Evolutionary conservation across 2,888 invertebrate genomes (phyloP), one percentile per base, ranked within the genome.

Genomic region (Drosophila sordidapex): DNA sequence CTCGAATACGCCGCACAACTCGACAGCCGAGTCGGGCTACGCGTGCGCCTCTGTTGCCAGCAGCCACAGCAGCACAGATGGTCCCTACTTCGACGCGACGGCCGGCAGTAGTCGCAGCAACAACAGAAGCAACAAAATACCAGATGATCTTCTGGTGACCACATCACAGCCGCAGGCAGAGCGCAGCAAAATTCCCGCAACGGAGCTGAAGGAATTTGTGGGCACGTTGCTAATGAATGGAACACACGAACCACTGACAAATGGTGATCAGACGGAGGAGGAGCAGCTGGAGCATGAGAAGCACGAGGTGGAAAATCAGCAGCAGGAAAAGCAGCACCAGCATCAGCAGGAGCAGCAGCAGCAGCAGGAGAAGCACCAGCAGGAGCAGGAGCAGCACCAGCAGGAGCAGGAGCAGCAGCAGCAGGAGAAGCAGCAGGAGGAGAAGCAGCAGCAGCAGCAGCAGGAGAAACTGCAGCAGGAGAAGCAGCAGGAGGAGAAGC

Each of bases 1-100:
- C 83, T 94, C 94, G 81, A 94, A 94, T 74, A 94, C 94, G 72
- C 93, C 94, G 33, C 94, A 94, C 76, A 93, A 91, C 73, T 93
- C 91, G 82, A 93, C 91, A 70, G 91, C 91, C 82, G 95, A 94
- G 69, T 93, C 94, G 2, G 94, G 93, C 29, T 94, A 93, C 89
- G 92, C 94, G 4, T 95, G 95, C 76, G 94, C 93, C 15, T 92
- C 93, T 46, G 94, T 92, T 52, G 90, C 93, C 27, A 94, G 94
- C 81, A 94, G 94, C 83, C 94, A 94, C 78, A 93, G 93, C 81
- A 93, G 93, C 76, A 86, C 90, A 62, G 94, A 94, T 84, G 93
- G 93, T 4, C 92, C 93, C 29, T 94, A 93, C 89, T 94, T 93
- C 76, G 94, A 94, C 86, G 93, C 93, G 2, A 93, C 93, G 66